A percentile compares a stretch with the other conserved stretches of the same genome.
These are phyloP conservation scores for Cetonia aurata DNA, from an alignment of 2,888 invertebrate genomes.

Conservation along the genomic window DNA sequence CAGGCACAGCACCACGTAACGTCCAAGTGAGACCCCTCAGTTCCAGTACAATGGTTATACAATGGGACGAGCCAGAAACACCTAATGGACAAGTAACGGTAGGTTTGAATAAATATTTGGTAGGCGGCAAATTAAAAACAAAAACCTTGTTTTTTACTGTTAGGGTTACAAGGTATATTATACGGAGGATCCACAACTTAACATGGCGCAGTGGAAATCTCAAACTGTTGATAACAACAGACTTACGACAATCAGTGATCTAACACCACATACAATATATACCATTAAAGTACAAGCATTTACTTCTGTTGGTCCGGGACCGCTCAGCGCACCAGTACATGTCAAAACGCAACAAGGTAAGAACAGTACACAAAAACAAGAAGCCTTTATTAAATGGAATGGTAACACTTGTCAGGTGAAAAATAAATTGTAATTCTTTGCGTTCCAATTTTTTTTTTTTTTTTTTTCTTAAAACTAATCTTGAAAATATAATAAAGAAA, in stretches of 20 bases:
- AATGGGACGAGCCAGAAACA: constrained; percentile 98
- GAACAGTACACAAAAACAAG: constrained; percentile 6
- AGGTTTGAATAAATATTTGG: constrained; percentile 63
- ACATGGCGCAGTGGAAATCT: constrained; percentile 91
- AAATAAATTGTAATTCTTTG: too few species aligned
- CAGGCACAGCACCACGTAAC: constrained; percentile 94
- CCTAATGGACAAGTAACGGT: constrained; percentile 98
- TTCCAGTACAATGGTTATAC: constrained; percentile 96
- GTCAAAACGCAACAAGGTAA: constrained; percentile 96
- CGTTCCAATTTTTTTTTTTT: too few species aligned
- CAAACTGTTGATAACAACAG: constrained; percentile 95
- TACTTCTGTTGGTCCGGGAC: constrained; percentile 95
- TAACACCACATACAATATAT: constrained; percentile 93
- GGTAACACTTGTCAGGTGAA: too few species aligned
- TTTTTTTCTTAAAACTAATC: too few species aligned
- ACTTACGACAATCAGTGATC: constrained; percentile 91
- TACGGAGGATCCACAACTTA: constrained; percentile 88
- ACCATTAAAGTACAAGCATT: constrained; percentile 94
- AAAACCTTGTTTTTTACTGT: constrained; percentile 49
- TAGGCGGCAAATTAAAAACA: neutral
- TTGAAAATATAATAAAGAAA: too few species aligned
- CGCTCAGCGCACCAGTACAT: constrained; percentile 95
- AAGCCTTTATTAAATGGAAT: neutral
- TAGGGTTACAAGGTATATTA: constrained; percentile 98
- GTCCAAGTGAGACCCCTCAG: constrained; percentile 94